Percentiles rank a stretch among this genome's conserved stretches.
phyloP scores from a whole-genome alignment of 2,113 vertebrate genomes.

The Ceratotherium simum region DNA sequence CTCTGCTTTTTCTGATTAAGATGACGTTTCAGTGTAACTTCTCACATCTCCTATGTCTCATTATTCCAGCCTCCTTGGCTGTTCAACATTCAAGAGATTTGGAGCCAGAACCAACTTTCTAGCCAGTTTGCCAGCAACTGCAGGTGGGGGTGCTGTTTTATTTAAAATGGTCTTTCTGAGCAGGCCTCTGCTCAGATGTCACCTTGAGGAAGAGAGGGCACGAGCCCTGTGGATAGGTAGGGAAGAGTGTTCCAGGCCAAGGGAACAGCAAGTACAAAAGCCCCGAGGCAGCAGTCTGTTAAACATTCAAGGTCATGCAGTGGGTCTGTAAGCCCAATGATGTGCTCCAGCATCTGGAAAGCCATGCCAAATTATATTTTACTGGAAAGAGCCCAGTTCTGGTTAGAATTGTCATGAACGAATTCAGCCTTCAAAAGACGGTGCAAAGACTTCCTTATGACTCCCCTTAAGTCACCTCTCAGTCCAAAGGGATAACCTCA shows the following conservation, averaged over 20 bases:
- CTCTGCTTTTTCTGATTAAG: neutral
- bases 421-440: neutral
- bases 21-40: neutral
- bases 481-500: neutral
- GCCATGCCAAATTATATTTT: neutral
- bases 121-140: neutral
- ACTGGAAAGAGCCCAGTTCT: neutral
- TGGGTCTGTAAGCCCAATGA: neutral
- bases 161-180: neutral
- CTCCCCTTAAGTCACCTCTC: neutral
- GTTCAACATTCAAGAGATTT: neutral
- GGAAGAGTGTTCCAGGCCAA: neutral
- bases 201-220: neutral
- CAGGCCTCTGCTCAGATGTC: no score
- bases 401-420: neutral
- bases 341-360: neutral
- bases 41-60: neutral
- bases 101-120: neutral
- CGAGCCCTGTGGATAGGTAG: neutral
- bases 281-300: neutral
- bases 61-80: neutral
- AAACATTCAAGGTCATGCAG: neutral
- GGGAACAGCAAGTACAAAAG: neutral
- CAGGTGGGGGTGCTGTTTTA: neutral
- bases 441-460: neutral